These are phyloP conservation scores for Acanthiza pusilla DNA, from an alignment of 2,797 vertebrate species.

Conservation along the genomic window DNA sequence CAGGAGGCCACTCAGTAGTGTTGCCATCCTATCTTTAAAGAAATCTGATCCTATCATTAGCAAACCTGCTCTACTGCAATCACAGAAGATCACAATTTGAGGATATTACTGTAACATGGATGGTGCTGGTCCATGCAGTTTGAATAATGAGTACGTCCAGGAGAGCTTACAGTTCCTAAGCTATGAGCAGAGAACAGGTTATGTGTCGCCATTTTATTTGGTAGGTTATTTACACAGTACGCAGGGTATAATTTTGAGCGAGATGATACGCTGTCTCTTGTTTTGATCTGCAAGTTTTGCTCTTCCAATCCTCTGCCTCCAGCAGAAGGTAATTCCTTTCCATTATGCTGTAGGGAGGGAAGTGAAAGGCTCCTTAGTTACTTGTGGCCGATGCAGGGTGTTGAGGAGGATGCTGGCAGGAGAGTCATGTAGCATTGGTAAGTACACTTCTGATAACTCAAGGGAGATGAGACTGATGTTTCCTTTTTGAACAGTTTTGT, in stretches of 20 bases:
- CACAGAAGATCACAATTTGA: neutral
- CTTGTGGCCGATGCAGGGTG: neutral
- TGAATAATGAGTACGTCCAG: neutral
- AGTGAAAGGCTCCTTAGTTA: neutral
- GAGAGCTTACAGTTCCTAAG: neutral
- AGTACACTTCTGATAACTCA: neutral
- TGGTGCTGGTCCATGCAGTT: neutral
- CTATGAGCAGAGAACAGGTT: neutral
- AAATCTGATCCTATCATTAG: neutral
- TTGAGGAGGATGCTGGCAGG: neutral
- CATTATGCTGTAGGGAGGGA: neutral
- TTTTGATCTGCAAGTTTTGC: neutral
- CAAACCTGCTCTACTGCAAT: neutral
- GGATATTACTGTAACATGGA: neutral
- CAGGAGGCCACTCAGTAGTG: neutral
- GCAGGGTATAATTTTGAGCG: neutral
- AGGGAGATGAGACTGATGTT: accelerated
- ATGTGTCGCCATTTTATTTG: neutral
- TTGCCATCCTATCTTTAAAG: neutral
- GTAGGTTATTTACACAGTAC: neutral
- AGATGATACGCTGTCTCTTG: neutral
- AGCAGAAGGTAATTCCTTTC: neutral
- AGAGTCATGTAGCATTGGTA: accelerated
- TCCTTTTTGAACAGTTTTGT: neutral
- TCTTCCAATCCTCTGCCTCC: neutral